Percentiles rank a stretch among this genome's conserved stretches.
phyloP scores from a whole-genome alignment of 2,113 vertebrate species.

The Serilophus lunatus region DNA sequence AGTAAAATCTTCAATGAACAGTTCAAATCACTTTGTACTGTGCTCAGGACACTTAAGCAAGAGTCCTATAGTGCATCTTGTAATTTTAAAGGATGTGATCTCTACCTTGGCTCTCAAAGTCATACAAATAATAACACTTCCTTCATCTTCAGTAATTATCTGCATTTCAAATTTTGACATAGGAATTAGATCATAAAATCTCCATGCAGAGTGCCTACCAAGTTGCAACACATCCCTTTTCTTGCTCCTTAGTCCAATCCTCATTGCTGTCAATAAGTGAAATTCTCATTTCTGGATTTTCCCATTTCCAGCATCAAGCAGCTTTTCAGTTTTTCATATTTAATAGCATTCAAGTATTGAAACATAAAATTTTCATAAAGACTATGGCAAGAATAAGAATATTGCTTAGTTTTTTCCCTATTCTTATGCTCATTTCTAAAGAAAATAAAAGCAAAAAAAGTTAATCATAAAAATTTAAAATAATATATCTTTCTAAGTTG shows the following conservation, averaged over 20 bases:
- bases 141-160: neutral
- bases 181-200: neutral
- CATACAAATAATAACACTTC: neutral
- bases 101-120: neutral
- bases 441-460: neutral
- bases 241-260: neutral
- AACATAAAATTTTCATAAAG: neutral
- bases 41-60: neutral
- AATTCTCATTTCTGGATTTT: neutral
- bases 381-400: neutral
- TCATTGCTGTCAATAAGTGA: neutral
- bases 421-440: neutral
- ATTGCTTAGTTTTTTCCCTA: neutral
- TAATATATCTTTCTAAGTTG: rapidly evolving
- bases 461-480: neutral
- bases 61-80: neutral
- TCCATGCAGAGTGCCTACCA: neutral
- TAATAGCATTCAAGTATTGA: neutral
- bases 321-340: neutral
- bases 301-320: neutral
- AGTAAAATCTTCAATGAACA: neutral
- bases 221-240: rapidly evolving
- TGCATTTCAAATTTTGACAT: neutral
- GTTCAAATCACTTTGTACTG: neutral
- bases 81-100: neutral